A percentile compares a stretch with the other conserved stretches of the same genome.
phyloP scores from a whole-genome alignment of 2,797 vertebrate species.

The Xenops minutus region DNA sequence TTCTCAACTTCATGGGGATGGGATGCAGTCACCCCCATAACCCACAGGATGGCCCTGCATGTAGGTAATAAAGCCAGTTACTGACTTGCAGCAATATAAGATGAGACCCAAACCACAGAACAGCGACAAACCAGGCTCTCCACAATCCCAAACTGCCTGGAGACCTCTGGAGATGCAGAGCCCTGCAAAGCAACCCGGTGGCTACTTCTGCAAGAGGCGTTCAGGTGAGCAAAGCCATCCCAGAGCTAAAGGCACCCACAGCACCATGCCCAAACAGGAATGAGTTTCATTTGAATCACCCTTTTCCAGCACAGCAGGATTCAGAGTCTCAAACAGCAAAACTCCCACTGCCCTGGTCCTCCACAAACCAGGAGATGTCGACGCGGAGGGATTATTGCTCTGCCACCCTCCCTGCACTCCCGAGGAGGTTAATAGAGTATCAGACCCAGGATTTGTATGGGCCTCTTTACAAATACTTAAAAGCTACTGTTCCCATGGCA shows the following conservation, averaged over 20 bases:
- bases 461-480: not conserved
- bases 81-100: rapidly evolving
- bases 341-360: not conserved
- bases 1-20: rapidly evolving
- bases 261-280: rapidly evolving
- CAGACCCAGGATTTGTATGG: not conserved
- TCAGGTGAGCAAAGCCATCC: rapidly evolving
- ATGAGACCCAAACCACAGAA: rapidly evolving
- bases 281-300: not conserved
- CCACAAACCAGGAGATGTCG: not conserved
- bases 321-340: not conserved
- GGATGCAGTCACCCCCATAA: not conserved
- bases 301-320: not conserved
- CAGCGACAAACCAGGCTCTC: not conserved
- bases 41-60: rapidly evolving
- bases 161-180: not conserved
- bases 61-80: rapidly evolving
- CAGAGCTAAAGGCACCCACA: rapidly evolving
- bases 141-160: rapidly evolving
- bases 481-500: not conserved
- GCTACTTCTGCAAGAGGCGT: not conserved
- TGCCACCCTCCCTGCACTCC: not conserved
- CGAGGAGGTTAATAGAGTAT: not conserved
- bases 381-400: not conserved
- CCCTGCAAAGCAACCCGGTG: not conserved